Percentiles rank a stretch among this genome's conserved stretches.
Evolutionary conservation across 2,888 invertebrate genomes (phyloP).

Genomic region (Xestia ashworthii): DNA sequence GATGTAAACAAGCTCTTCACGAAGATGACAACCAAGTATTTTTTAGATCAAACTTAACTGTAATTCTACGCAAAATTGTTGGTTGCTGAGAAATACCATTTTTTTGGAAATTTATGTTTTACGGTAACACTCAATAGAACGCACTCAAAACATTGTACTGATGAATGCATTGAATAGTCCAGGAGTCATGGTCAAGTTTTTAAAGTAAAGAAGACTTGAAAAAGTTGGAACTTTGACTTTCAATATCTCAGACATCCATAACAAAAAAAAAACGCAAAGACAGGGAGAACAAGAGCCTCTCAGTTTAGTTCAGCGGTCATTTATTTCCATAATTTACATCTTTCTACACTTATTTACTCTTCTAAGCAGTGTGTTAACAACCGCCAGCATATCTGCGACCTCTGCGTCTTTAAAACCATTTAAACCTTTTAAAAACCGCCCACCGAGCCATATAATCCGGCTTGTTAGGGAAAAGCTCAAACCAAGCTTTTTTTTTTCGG

Average conservation of each 20-base stretch:
- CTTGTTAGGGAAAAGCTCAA: slow-evolving; percentile 26
- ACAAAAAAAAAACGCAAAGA: too few relatives aligned
- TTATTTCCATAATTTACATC: not conserved
- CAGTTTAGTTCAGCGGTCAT: rapidly evolving
- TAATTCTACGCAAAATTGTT: not conserved
- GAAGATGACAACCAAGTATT: not conserved
- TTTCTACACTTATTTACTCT: not conserved
- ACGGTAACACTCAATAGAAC: not conserved
- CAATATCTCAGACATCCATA: too few relatives aligned
- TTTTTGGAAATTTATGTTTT: not conserved
- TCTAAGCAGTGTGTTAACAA: not conserved
- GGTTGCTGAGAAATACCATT: not conserved
- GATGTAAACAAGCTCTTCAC: not conserved
- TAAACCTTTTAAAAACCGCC: slow-evolving; percentile 21
- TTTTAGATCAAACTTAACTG: not conserved
- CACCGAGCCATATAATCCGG: slow-evolving; percentile 16
- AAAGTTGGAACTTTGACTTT: too few relatives aligned
- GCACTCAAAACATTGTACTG: not conserved
- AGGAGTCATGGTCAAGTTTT: not conserved
- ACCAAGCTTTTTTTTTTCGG: too few relatives aligned
- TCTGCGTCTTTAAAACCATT: not conserved
- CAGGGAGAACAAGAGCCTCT: not conserved
- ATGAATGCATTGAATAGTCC: not conserved
- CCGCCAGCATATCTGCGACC: not conserved
- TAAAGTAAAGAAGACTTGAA: not conserved